Percentiles rank a stretch among this genome's conserved stretches.
These are phyloP conservation scores for Latrodectus geometricus DNA, from an alignment of 1,140 invertebrate genomes.

Conservation along the genomic window DNA sequence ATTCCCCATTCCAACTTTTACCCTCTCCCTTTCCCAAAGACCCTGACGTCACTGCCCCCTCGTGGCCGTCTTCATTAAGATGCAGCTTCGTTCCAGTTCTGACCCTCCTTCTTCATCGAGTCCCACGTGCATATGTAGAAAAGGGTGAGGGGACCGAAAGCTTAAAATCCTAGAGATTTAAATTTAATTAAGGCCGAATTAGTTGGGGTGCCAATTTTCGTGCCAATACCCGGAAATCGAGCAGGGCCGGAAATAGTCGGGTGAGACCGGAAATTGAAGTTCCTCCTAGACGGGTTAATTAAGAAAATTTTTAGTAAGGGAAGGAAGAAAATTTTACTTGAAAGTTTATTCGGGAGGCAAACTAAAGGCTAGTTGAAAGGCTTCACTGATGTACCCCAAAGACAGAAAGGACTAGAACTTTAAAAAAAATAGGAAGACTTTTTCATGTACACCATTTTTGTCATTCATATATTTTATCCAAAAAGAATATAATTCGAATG, in stretches of 20 bases:
- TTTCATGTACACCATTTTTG: too few relatives aligned
- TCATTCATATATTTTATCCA: too few relatives aligned
- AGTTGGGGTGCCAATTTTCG: conserved; percentile 54
- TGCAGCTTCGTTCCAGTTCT: not conserved
- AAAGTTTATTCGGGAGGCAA: not conserved
- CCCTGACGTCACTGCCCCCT: conserved; percentile 30
- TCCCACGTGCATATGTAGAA: not conserved
- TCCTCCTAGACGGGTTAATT: conserved; percentile 52
- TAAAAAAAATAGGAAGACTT: too few relatives aligned
- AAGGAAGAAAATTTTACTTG: not conserved
- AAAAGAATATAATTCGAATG: too few relatives aligned
- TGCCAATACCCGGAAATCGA: conserved; percentile 56
- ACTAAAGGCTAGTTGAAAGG: not conserved
- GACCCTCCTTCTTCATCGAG: not conserved
- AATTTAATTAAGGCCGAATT: conserved; percentile 56
- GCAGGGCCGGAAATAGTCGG: conserved; percentile 27
- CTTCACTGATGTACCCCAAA: not conserved
- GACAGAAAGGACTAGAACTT: too few relatives aligned
- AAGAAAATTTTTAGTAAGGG: conserved; percentile 38
- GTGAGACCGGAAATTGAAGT: conserved; percentile 51
- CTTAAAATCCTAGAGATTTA: conserved; percentile 57
- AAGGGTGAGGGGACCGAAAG: not conserved
- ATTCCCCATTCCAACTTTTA: not conserved
- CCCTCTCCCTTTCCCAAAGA: not conserved
- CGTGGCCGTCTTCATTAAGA: conserved; percentile 40